Evolutionary conservation across 2,888 invertebrate genomes (phyloP).

Genomic region (Amiota mariae): DNA sequence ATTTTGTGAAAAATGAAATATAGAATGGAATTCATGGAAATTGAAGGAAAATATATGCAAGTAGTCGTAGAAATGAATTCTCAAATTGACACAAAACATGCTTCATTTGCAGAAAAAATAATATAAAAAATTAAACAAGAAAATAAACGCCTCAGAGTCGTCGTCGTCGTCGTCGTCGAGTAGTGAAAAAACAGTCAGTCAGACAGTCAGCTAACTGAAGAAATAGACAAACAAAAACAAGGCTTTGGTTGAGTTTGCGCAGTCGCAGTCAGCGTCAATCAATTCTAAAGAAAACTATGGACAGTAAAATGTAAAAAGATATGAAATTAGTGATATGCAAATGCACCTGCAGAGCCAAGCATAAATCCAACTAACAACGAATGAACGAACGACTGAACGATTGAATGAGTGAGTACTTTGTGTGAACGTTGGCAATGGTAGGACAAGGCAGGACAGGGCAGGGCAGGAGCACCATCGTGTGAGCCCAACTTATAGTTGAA

Average conservation of each 20-base stretch:
- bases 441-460: background rate
- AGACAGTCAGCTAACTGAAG: no score
- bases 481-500: background rate
- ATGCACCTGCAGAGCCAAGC: slow-evolving; percentile 21
- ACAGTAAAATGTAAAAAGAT: slow-evolving; percentile 27
- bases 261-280: slow-evolving; percentile 20
- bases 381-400: no score
- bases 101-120: slow-evolving; percentile 25
- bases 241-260: no score
- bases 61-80: slow-evolving; percentile 11
- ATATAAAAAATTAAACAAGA: slow-evolving; percentile 13
- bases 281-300: slow-evolving; percentile 11
- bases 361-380: no score
- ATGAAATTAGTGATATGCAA: slow-evolving; percentile 28
- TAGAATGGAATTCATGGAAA: no score
- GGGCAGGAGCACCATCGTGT: background rate
- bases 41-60: no score
- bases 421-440: background rate
- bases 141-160: slow-evolving; percentile 13
- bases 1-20: background rate
- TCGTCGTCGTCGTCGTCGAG: no score
- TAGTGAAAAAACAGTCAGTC: no score
- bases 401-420: background rate
- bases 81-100: slow-evolving; percentile 28
- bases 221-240: background rate